Percentiles rank a stretch among this genome's conserved stretches.
These are phyloP conservation scores for Cataglyphis cursor DNA, from an alignment of 2,888 invertebrate genomes.

Conservation along the genomic window DNA sequence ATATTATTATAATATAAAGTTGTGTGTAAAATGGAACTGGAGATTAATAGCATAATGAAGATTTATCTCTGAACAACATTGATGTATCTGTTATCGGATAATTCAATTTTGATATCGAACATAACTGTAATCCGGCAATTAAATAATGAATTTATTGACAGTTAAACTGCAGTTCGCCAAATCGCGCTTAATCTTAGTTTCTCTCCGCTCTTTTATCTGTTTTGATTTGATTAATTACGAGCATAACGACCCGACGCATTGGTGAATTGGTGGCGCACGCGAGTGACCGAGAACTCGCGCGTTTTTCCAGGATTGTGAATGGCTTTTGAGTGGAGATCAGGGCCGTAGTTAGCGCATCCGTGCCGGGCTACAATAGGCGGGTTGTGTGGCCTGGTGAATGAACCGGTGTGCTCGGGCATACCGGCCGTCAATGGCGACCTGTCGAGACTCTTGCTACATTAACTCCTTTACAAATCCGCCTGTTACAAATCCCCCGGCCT, in stretches of 20 bases:
- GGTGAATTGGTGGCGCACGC: slow-evolving; percentile 7
- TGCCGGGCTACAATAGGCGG: slow-evolving; percentile 75
- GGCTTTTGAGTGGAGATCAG: slow-evolving; percentile 52
- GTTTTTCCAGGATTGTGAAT: slow-evolving; percentile 54
- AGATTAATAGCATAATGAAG: background rate
- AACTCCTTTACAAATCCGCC: slow-evolving; percentile 79
- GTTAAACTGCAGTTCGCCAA: background rate
- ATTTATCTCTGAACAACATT: background rate
- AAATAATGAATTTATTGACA: background rate
- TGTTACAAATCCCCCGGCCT: slow-evolving; percentile 72
- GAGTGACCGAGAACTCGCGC: slow-evolving; percentile 49
- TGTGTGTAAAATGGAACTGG: background rate
- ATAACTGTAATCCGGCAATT: background rate
- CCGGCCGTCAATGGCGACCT: slow-evolving; percentile 81
- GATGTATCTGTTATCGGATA: slow-evolving; percentile 4
- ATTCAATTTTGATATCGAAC: slow-evolving; percentile 13
- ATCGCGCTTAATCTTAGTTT: slow-evolving; percentile 26
- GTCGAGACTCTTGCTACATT: slow-evolving; percentile 81
- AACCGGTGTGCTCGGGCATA: slow-evolving; percentile 77
- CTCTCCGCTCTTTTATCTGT: background rate
- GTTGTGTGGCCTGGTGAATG: slow-evolving; percentile 78
- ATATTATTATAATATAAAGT: background rate
- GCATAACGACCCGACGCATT: slow-evolving; percentile 53
- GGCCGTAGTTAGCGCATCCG: slow-evolving; percentile 32
- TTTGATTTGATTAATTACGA: slow-evolving; percentile 37